Conservation (phyloP, 1,140 invertebrate genomes). For the Pogonomyrmex californicus region DNA sequence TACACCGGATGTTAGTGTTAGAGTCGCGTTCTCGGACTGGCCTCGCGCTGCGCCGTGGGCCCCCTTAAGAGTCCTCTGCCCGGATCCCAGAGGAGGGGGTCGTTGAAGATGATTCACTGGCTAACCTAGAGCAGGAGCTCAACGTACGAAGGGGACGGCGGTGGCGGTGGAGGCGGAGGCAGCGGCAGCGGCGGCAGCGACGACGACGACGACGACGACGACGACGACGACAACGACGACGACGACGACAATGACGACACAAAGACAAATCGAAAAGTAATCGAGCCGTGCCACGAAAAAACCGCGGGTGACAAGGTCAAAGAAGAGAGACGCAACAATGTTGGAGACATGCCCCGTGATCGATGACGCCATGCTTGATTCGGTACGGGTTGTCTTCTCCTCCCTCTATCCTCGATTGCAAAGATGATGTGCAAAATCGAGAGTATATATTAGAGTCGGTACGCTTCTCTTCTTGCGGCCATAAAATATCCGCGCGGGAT, state of each 20-base stretch:
- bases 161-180: conserved; percentile 28
- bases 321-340: conserved; percentile 9
- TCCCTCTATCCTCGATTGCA: not conserved
- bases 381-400: not conserved
- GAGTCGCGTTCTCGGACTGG: conserved; percentile 86
- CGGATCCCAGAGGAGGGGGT: conserved; percentile 82
- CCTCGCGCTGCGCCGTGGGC: conserved; percentile 83
- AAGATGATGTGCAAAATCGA: conserved; percentile 50
- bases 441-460: not conserved
- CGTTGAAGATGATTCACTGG: conserved; percentile 85
- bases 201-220: conserved; percentile 16
- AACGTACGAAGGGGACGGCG: conserved; percentile 62
- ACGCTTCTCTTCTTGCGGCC: not conserved
- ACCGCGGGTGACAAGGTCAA: conserved; percentile 53
- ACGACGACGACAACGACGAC: not conserved
- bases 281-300: conserved; percentile 49
- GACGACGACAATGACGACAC: conserved; percentile 31
- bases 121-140: conserved; percentile 78
- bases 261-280: conserved; percentile 68
- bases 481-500: not conserved
- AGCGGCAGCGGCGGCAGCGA: conserved; percentile 17
- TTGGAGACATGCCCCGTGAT: conserved; percentile 45
- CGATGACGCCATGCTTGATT: conserved; percentile 63
- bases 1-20: conserved; percentile 85
- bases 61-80: conserved; percentile 86